Conservation (phyloP, 2,797 vertebrate species). For the Eulemur rubriventer region DNA sequence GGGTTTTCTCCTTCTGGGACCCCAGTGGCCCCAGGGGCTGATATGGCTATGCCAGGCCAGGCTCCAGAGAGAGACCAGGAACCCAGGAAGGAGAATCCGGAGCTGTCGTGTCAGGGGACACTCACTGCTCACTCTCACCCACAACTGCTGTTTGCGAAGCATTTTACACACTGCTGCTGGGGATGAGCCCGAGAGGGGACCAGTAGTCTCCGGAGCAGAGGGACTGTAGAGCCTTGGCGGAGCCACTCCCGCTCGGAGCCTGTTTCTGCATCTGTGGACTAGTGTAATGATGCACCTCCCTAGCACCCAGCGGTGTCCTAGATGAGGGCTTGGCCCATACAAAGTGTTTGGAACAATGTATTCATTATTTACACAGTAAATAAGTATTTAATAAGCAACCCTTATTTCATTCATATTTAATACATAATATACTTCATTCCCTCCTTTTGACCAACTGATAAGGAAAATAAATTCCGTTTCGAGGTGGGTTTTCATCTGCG, state of each 20-base stretch:
- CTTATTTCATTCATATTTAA: background rate
- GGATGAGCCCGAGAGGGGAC: background rate
- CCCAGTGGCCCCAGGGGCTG: background rate
- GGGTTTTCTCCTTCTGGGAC: background rate
- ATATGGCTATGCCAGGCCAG: no score
- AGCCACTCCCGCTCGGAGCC: background rate
- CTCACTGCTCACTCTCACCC: no score
- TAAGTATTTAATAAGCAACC: background rate
- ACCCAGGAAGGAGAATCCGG: background rate
- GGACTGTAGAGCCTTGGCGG: background rate
- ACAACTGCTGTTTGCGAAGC: background rate
- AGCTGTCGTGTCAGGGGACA: background rate
- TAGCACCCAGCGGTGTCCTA: background rate
- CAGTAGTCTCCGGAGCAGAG: background rate
- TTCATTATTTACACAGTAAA: background rate
- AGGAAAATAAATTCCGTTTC: background rate
- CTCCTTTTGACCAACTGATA: background rate
- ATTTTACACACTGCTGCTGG: background rate
- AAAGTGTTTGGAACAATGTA: background rate
- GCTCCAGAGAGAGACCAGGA: background rate
- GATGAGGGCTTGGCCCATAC: background rate
- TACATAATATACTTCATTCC: background rate
- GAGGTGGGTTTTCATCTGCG: no score
- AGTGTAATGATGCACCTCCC: background rate
- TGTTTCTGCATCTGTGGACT: background rate